A percentile compares a stretch with the other conserved stretches of the same genome.
Conservation (phyloP, 1,140 invertebrate species). For the Drosophila arizonae region DNA sequence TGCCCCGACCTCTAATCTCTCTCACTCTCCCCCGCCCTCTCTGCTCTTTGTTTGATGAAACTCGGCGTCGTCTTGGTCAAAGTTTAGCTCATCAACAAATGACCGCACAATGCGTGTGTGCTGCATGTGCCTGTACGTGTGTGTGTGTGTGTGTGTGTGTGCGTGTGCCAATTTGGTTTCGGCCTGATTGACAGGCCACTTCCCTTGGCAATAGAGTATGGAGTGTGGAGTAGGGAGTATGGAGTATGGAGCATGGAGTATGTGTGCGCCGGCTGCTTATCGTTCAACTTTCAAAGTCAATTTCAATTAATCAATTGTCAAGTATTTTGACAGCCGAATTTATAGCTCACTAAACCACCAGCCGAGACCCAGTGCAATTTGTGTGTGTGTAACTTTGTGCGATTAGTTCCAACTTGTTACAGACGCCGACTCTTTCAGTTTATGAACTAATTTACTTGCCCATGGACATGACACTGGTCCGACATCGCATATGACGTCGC, state of each 20-base stretch:
- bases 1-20: constrained; percentile 4
- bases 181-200: constrained; percentile 50
- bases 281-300: constrained; percentile 67
- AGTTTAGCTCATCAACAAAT: constrained; percentile 75
- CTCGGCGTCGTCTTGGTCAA: constrained; percentile 47
- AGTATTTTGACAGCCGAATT: constrained; percentile 76
- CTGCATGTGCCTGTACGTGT: constrained; percentile 21
- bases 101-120: constrained; percentile 46
- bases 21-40: neutral
- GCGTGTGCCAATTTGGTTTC: constrained; percentile 29
- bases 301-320: constrained; percentile 80
- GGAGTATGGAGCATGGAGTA: neutral
- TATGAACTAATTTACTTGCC: constrained; percentile 2
- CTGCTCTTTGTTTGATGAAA: constrained; percentile 50
- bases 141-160: constrained; percentile 32
- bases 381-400: constrained; percentile 26
- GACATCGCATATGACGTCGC: too few species aligned
- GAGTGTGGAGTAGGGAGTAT: neutral
- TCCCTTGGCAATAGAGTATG: constrained; percentile 15
- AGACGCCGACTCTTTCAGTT: constrained; percentile 4
- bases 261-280: constrained; percentile 46
- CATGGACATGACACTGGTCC: neutral
- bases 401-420: constrained; percentile 32
- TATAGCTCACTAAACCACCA: constrained; percentile 62
- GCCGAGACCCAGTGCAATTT: constrained; percentile 17